Evolutionary conservation across 2,888 invertebrate species (phyloP), one percentile per base, ranked within the genome.

Genomic region (Agrenia bidenticulata): DNA sequence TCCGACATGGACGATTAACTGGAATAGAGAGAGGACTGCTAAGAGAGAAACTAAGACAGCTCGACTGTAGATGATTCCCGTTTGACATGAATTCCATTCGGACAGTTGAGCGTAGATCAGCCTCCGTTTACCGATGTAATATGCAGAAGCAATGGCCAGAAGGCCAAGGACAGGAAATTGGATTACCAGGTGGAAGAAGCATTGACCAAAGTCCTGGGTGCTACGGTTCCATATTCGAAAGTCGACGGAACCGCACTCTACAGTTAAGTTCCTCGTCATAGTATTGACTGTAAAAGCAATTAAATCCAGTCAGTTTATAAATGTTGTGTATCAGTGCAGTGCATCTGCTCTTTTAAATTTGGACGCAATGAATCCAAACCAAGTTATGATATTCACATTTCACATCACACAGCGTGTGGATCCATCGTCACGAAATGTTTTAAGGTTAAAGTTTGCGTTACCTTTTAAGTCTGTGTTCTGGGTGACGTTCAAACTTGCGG

Each of bases 141-240:
- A 94, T 0, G 89, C 88, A n/a, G 94, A 94, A 53, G 86, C 80
- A 17, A 88, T 82, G 2, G 92, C 89, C 73, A 94, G 84, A 39
- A 92, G 77, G 2, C 42, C 51, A 39, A 60, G 61, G 1, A 55
- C 80, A 17, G 94, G 92, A 75, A 90, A 84, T 79, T 78, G 76
- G 42, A 95, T 83, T 77, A 86, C 88, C 58, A 93, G 80, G 80
- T 90, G 87, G 80, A 93, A 92, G 79, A 94, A 94, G 80, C 94
- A 95, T 64, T 87, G 82, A 63, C 90, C 87, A 77, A 94, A 84
- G 81, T 93, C 92, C 78, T 88, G 87, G 39, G 85, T 84, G 17
- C 83, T 80, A 11, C 84, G 82, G 77, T 88, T 85, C 85, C 91
- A 89, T 24, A 89, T 85, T 67, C 82, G 82, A 59, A 92, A 81